Evolutionary conservation across 1,140 invertebrate species (phyloP).

Genomic region (Cydia splendana): DNA sequence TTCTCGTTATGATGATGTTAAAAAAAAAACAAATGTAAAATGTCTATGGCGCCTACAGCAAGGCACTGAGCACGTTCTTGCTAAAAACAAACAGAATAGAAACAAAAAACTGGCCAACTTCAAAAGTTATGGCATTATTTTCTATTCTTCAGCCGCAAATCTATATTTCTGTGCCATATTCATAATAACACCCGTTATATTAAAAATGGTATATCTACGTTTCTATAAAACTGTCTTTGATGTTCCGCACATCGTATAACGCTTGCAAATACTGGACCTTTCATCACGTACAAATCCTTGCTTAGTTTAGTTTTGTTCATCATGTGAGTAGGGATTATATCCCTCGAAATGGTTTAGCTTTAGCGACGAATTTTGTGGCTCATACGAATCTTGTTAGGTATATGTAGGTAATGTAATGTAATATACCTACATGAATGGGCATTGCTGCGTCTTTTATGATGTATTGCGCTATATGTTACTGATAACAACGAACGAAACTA

Average conservation of each 20-base stretch:
- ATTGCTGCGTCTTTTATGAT: no score
- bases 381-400: slow-evolving; percentile 46
- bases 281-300: slow-evolving; percentile 32
- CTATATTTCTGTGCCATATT: background rate
- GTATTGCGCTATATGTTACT: no score
- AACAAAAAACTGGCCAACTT: background rate
- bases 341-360: background rate
- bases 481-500: no score
- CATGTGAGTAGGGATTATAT: background rate
- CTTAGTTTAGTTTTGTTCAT: slow-evolving; percentile 16
- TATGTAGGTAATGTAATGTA: background rate
- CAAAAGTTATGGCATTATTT: background rate
- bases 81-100: background rate
- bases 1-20: no score
- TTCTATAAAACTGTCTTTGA: background rate
- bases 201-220: background rate
- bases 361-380: background rate
- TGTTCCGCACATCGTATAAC: background rate
- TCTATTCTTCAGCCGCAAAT: background rate
- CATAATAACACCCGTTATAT: background rate
- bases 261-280: background rate
- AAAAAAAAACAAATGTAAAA: no score
- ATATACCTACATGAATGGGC: background rate
- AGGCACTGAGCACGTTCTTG: background rate
- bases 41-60: background rate